phyloP scores from a whole-genome alignment of 2,113 vertebrate species.

The Trichechus manatus region DNA sequence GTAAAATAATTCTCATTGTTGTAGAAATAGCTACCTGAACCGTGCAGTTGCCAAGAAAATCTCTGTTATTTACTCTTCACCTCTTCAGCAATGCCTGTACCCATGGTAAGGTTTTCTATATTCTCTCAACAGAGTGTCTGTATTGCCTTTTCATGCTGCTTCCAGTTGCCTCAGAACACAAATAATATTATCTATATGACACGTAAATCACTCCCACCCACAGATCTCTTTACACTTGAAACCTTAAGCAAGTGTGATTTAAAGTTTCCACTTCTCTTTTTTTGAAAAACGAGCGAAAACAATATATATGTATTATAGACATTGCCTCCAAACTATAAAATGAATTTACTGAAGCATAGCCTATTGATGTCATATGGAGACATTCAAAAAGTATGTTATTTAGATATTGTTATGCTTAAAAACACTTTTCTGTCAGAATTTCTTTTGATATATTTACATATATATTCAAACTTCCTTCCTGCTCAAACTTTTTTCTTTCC shows the following conservation, averaged over 20 bases:
- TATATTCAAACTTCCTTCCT: not conserved
- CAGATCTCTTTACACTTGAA: constrained; percentile 81
- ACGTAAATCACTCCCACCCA: constrained; percentile 81
- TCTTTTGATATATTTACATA: not conserved
- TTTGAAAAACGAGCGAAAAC: constrained; percentile 74
- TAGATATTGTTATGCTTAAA: constrained; percentile 65
- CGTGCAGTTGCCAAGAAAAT: constrained; percentile 22
- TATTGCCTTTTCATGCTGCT: constrained; percentile 57
- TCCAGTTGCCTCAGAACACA: constrained; percentile 67
- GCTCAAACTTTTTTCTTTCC: not conserved
- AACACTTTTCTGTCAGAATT: constrained; percentile 22
- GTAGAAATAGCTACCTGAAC: constrained; percentile 7
- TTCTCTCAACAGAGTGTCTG: not conserved
- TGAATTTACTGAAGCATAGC: constrained; percentile 71
- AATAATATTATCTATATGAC: constrained; percentile 79
- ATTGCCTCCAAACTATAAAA: constrained; percentile 62
- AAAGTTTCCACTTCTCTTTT: constrained; percentile 65
- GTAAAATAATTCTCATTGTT: not conserved
- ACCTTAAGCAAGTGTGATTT: constrained; percentile 79
- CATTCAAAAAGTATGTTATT: constrained; percentile 60
- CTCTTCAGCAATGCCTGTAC: constrained; percentile 51
- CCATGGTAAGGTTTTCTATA: constrained; percentile 43
- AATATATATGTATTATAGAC: constrained; percentile 70
- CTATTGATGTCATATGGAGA: constrained; percentile 70
- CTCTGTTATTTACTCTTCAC: not conserved